Conservation (phyloP, 2,113 vertebrate genomes). For the Varanus komodoensis region DNA sequence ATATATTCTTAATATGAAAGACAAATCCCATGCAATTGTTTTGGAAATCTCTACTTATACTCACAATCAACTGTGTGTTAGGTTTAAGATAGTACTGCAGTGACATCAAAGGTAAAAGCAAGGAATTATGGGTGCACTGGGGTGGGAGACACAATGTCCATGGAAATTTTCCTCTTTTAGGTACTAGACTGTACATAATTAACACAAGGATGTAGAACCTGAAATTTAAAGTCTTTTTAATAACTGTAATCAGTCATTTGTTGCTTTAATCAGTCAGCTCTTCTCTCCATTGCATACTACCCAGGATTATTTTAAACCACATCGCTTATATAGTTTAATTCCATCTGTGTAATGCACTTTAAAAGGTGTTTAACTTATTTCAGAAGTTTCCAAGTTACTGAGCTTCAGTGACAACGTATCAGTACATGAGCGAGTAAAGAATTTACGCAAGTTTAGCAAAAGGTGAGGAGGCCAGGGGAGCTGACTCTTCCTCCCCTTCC, state of each 20-base stretch:
- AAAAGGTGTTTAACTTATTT: slow-evolving; percentile 27
- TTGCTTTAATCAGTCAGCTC: background rate
- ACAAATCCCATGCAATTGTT: background rate
- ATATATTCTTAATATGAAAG: too few species aligned
- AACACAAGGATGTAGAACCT: slow-evolving; percentile 64
- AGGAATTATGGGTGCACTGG: background rate
- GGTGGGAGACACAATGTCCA: slow-evolving; percentile 38
- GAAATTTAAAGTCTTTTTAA: slow-evolving; percentile 57
- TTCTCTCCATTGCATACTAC: slow-evolving; percentile 40
- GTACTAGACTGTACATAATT: background rate
- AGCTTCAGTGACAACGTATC: too few species aligned
- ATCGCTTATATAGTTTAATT: background rate
- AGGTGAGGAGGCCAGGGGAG: too few species aligned
- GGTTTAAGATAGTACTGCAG: slow-evolving; percentile 40
- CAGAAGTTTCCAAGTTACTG: slow-evolving; percentile 21
- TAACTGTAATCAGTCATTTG: slow-evolving; percentile 49
- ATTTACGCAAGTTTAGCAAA: too few species aligned
- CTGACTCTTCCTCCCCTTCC: too few species aligned
- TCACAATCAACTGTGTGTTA: slow-evolving; percentile 27
- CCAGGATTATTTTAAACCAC: background rate
- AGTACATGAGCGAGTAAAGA: too few species aligned
- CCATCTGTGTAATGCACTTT: slow-evolving; percentile 11
- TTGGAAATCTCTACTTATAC: background rate
- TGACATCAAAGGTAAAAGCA: slow-evolving; percentile 41
- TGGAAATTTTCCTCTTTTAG: slow-evolving; percentile 37